A percentile compares a stretch with the other conserved stretches of the same genome.
phyloP scores from a whole-genome alignment of 2,797 vertebrate genomes.

The Loriculus beryllinus region DNA sequence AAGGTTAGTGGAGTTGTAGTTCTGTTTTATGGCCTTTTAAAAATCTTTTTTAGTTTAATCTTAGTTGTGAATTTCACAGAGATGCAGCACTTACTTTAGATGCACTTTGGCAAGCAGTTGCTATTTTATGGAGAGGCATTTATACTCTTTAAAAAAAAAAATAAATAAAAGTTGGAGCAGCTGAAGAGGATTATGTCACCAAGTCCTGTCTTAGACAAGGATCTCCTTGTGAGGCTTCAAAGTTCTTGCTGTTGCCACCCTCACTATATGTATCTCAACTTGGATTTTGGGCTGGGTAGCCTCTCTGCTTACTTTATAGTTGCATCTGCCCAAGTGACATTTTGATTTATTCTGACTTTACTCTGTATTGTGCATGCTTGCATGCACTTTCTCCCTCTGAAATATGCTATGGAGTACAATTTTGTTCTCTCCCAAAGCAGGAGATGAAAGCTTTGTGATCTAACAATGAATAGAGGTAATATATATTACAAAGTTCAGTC shows the following conservation, averaged over 20 bases:
- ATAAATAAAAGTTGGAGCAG: not conserved
- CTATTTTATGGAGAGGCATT: not conserved
- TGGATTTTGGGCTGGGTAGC: not conserved
- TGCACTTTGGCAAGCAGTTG: not conserved
- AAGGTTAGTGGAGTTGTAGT: not conserved
- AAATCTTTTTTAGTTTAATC: not conserved
- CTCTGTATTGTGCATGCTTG: not conserved
- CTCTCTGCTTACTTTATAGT: not conserved
- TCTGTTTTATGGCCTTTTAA: not conserved
- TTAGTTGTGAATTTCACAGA: not conserved
- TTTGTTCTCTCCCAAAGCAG: not conserved
- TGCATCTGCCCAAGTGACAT: not conserved
- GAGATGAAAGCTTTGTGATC: not conserved
- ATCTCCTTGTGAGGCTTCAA: not conserved
- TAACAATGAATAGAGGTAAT: not conserved
- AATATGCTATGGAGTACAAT: not conserved
- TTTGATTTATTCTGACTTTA: not conserved
- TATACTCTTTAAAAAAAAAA: not conserved
- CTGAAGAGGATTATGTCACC: not conserved
- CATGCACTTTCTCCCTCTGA: not conserved
- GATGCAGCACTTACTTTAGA: not conserved
- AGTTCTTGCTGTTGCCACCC: not conserved
- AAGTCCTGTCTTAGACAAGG: not conserved
- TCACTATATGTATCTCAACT: not conserved
- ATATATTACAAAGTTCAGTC: not conserved